phyloP scores from a whole-genome alignment of 2,888 invertebrate genomes.

The Hydraecia micacea region DNA sequence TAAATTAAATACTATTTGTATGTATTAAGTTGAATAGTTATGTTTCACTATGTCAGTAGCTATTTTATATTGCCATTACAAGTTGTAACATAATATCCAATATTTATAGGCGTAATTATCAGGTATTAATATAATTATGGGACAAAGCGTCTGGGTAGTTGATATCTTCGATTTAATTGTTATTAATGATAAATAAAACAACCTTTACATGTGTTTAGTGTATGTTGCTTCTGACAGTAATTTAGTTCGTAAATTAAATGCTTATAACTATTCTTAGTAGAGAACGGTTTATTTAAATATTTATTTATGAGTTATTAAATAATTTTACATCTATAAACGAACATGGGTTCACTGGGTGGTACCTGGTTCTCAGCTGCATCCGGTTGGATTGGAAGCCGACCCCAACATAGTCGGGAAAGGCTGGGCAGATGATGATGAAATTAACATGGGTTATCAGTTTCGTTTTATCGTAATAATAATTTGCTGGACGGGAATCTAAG shows the following conservation, averaged over 20 bases:
- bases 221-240: neutral
- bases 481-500: neutral
- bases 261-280: neutral
- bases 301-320: neutral
- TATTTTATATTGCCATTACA: neutral
- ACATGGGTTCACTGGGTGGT: too few species aligned
- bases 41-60: neutral
- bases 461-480: neutral
- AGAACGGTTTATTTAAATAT: neutral
- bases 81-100: neutral
- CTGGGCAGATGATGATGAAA: too few species aligned
- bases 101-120: neutral
- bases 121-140: neutral
- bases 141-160: neutral
- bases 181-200: conserved; percentile 24
- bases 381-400: too few species aligned
- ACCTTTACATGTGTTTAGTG: neutral
- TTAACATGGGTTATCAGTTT: too few species aligned
- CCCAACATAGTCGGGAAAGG: too few species aligned
- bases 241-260: neutral
- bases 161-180: conserved; percentile 1
- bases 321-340: too few species aligned
- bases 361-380: too few species aligned
- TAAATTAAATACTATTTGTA: neutral
- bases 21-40: neutral